Evolutionary conservation across 2,888 invertebrate species (phyloP), one percentile per base, ranked within the genome.

Genomic region (Brenthis hecate): DNA sequence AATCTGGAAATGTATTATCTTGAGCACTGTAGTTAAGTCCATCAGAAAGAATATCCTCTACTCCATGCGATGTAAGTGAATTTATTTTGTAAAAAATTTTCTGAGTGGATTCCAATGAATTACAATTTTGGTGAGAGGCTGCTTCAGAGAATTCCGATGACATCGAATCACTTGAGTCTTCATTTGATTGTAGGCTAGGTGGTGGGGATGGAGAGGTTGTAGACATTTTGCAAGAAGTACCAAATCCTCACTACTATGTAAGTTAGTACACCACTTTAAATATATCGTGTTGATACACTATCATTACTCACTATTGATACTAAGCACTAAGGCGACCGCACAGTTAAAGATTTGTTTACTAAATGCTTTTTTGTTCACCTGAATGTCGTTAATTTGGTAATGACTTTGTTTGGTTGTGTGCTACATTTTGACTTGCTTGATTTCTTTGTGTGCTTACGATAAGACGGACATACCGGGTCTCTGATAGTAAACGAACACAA

Each of bases 351-450:
- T 81, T 89, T 90, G 87, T 92, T 91, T 88, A 91, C 91, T 84
- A 90, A 91, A 90, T 91, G 88, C 81, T 87, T 89, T 86, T 91
- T 89, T 89, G 83, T 87, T 89, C 86, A 91, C 91, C 91, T 90
- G 88, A 80, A 82, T 84, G 80, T 86, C 85, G 89, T 91, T 91
- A 91, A 92, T 92, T 91, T 89, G 84, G 87, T 92, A 92, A 92
- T 92, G 89, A 87, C 85, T 86, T 86, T 80, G 78, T 85, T 79
- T 81, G 78, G 85, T 81, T 83, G 91, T 90, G 89, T 91, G 90
- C 78, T 77, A 83, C 76, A 78, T 83, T 83, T 82, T 82, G 81
- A 83, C 78, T 79, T 78, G 80, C 75, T 75, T 74, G 69, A 77
- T 82, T 80, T 81, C 78, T 80, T 75, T 83, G 91, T 91, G 91